Evolutionary conservation across 2,888 invertebrate genomes (phyloP).

Genomic region (Drosophila fulvimacula): DNA sequence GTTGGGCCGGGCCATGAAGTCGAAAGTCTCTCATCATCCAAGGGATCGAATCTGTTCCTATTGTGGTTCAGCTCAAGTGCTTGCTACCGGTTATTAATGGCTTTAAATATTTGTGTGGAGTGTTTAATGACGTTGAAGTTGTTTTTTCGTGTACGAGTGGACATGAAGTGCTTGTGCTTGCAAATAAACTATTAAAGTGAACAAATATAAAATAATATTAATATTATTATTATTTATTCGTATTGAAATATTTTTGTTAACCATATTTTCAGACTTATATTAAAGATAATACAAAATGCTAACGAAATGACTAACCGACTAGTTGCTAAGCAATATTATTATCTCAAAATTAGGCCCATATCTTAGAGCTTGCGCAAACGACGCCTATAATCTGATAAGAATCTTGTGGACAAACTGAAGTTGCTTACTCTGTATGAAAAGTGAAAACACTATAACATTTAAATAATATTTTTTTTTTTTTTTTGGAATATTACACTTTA

Average conservation of each 20-base stretch:
- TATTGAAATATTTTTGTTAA: too few relatives aligned
- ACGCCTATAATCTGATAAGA: not conserved
- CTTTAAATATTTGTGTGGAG: conserved; percentile 9
- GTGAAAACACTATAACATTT: not conserved
- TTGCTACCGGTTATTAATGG: conserved; percentile 30
- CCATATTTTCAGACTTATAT: not conserved
- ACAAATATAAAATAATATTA: not conserved
- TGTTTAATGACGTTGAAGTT: conserved; percentile 13
- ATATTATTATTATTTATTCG: too few relatives aligned
- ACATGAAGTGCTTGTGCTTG: not conserved
- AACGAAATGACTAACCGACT: not conserved
- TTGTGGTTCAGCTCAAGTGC: conserved; percentile 21
- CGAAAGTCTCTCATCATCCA: conserved; percentile 34
- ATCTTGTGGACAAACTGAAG: not conserved
- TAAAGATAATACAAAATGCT: not conserved
- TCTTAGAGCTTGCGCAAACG: not conserved
- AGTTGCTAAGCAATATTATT: not conserved
- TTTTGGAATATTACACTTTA: not conserved
- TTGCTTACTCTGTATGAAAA: not conserved
- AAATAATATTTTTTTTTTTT: not conserved
- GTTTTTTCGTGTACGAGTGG: not conserved
- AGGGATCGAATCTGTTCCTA: conserved; percentile 21
- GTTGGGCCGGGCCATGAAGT: conserved; percentile 20
- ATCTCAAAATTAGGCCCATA: not conserved
- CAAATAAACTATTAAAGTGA: not conserved